Percentiles rank a stretch among this genome's conserved stretches.
Evolutionary conservation across 2,888 invertebrate species (phyloP).

Genomic region (Epirrhoe alternata): DNA sequence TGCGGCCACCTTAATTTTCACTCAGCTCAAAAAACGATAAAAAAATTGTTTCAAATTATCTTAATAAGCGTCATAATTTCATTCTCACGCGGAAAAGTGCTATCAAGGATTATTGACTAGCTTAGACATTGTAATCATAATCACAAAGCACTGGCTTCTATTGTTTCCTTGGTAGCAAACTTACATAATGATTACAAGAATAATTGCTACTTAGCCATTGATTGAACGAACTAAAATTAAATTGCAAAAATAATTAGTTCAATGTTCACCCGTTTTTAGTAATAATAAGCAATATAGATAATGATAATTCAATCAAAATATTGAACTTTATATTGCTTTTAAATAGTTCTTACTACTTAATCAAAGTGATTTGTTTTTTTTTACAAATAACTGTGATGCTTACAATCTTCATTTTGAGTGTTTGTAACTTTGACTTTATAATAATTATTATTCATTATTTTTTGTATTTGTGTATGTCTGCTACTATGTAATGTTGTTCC

Average conservation of each 20-base stretch:
- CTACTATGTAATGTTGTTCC: too few relatives aligned
- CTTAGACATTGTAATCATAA: neutral
- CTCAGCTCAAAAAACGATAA: too few relatives aligned
- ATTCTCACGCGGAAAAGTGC: neutral
- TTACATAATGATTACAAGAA: neutral
- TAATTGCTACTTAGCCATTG: neutral
- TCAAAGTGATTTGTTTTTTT: too few relatives aligned
- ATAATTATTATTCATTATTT: too few relatives aligned
- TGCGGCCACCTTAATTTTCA: too few relatives aligned
- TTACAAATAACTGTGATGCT: too few relatives aligned
- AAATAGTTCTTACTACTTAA: too few relatives aligned
- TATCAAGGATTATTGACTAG: neutral
- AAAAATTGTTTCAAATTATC: too few relatives aligned
- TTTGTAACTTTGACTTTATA: too few relatives aligned
- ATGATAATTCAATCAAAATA: neutral
- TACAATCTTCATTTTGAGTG: too few relatives aligned
- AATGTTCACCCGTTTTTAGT: neutral
- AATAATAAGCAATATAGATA: neutral
- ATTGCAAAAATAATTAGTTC: neutral
- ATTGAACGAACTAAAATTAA: neutral
- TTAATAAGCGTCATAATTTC: neutral
- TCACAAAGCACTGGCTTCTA: neutral
- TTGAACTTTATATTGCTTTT: too few relatives aligned
- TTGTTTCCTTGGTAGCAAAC: constrained; percentile 1
- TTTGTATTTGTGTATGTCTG: too few relatives aligned